phyloP scores from a whole-genome alignment of 2,888 invertebrate genomes.

The Lamproptera curius region DNA sequence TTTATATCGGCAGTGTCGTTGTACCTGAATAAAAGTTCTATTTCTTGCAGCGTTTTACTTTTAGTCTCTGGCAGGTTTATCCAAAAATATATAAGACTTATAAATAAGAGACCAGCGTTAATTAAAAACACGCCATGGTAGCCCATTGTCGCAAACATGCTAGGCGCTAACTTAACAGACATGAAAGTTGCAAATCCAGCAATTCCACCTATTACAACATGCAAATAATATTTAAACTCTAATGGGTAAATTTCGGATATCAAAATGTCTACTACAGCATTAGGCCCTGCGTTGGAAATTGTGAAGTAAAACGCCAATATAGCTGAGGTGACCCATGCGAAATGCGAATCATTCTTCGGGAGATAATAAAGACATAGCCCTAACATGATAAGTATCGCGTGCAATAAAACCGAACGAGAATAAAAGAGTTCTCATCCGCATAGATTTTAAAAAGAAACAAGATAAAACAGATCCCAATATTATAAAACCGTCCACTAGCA shows the following conservation, averaged over 20 bases:
- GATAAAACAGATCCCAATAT: conserved; percentile 23
- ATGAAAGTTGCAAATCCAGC: conserved; percentile 29
- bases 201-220: conserved; percentile 25
- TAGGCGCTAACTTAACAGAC: conserved; percentile 26
- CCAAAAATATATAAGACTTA: conserved; percentile 32
- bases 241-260: conserved; percentile 33
- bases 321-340: conserved; percentile 23
- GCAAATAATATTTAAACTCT: conserved; percentile 30
- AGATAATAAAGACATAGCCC: conserved; percentile 23
- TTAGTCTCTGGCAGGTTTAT: conserved; percentile 36
- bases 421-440: conserved; percentile 24
- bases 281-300: conserved; percentile 30
- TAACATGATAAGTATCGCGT: conserved; percentile 22
- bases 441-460: conserved; percentile 19
- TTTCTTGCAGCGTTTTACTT: conserved; percentile 36
- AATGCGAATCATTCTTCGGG: conserved; percentile 16
- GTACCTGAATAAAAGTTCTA: conserved; percentile 34
- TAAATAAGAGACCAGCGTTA: conserved; percentile 25
- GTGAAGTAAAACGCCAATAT: conserved; percentile 31
- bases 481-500: conserved; percentile 25
- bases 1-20: conserved; percentile 17
- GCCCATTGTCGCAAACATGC: conserved; percentile 28
- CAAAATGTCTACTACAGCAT: conserved; percentile 32
- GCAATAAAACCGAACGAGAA: conserved; percentile 23
- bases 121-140: conserved; percentile 35